Conservation (phyloP, 2,113 vertebrate genomes). For the Calypte anna region DNA sequence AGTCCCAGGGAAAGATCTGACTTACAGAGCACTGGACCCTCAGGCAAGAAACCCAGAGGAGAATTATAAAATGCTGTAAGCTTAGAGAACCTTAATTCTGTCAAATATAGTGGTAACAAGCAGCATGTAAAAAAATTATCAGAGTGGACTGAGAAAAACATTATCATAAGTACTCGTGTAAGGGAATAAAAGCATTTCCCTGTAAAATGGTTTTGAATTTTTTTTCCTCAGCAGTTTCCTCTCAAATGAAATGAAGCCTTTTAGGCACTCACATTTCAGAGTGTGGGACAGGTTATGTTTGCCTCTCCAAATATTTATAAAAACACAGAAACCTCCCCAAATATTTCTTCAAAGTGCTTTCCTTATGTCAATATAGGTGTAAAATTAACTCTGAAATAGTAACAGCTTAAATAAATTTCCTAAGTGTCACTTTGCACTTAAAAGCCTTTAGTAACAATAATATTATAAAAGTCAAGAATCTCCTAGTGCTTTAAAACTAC, state of each 20-base stretch:
- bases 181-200: background rate
- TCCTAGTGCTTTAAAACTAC: slow-evolving; percentile 10
- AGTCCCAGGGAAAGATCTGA: background rate
- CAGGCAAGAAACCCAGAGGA: background rate
- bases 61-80: background rate
- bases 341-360: background rate
- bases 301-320: background rate
- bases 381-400: slow-evolving; percentile 67
- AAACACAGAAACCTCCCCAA: background rate
- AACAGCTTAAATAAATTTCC: slow-evolving; percentile 26
- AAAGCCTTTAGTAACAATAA: slow-evolving; percentile 48
- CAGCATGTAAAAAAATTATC: background rate
- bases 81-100: background rate
- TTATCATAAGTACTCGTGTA: background rate
- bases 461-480: background rate
- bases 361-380: slow-evolving; percentile 14
- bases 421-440: slow-evolving; percentile 19
- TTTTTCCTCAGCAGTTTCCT: background rate
- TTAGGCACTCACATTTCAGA: background rate
- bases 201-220: background rate
- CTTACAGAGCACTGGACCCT: background rate
- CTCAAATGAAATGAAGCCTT: background rate
- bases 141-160: background rate
- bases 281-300: background rate
- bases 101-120: background rate